phyloP scores from a whole-genome alignment of 1,140 invertebrate species.

The Idris sp. region DNA sequence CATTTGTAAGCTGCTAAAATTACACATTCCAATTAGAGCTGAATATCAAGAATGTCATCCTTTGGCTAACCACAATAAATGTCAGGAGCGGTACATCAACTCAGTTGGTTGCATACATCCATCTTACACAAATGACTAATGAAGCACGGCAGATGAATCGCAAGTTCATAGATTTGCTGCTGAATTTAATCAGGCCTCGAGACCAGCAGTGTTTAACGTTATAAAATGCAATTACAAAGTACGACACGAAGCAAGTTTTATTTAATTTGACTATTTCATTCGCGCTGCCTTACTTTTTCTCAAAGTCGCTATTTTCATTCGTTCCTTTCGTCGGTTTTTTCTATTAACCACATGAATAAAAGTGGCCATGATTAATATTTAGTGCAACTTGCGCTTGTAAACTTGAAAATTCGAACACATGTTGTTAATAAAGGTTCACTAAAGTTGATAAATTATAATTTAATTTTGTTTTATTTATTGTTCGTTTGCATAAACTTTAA shows the following conservation, averaged over 20 bases:
- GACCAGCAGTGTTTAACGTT: constrained; percentile 7
- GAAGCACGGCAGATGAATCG: constrained; percentile 28
- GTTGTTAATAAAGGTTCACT: too few relatives aligned
- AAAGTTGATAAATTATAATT: too few relatives aligned
- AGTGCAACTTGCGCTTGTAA: too few relatives aligned
- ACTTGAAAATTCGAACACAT: too few relatives aligned
- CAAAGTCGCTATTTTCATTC: too few relatives aligned
- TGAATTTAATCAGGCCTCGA: constrained; percentile 33
- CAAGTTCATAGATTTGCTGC: constrained; percentile 17
- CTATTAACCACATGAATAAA: too few relatives aligned
- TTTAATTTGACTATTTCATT: constrained; percentile 26
- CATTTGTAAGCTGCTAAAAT: constrained; percentile 56
- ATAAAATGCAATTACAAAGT: constrained; percentile 27
- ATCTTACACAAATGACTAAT: constrained; percentile 34
- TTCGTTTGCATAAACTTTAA: too few relatives aligned
- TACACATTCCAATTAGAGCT: constrained; percentile 68
- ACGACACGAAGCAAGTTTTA: constrained; percentile 14
- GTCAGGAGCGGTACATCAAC: constrained; percentile 10
- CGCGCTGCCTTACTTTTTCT: too few relatives aligned
- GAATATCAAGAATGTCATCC: constrained; percentile 48
- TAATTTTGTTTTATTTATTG: too few relatives aligned
- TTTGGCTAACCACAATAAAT: constrained; percentile 33
- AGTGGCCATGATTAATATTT: too few relatives aligned
- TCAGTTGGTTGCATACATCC: constrained; percentile 21
- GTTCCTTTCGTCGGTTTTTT: too few relatives aligned